Evolutionary conservation across 2,797 vertebrate genomes (phyloP), one percentile per base, ranked within the genome.

Genomic region (Molossus molossus): DNA sequence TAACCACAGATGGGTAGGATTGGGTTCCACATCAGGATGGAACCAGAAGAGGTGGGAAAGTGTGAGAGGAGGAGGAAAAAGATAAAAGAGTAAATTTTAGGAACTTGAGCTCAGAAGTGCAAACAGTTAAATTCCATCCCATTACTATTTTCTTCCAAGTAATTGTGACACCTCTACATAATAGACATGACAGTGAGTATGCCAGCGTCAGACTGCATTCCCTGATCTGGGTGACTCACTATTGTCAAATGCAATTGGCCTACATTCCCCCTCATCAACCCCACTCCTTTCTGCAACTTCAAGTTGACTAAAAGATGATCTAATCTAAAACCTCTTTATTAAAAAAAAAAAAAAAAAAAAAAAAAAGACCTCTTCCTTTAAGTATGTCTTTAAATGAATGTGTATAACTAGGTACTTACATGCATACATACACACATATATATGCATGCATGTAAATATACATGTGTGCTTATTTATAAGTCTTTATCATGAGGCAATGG

Each of bases 151-250:
- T 57, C 45, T 81, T 72, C 7, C 23, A 45, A 20, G 17, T 72
- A 62, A 45, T 57, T 62, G 17, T 89, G 96, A 86, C 21, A 81
- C 37, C 14, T 62, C 14, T 21, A n/a, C 60, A 13, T 40, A 77
- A 23, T 12, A 57, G 58, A 76, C 9, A 64, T 33, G 27, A 60
- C 60, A 83, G 27, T 14, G 55, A 81, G 27, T 86, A 21, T 6
- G 33, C 21, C 29, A 81, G 67, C 45, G 53, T 33, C 87, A 95
- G 70, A 37, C 0, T 10, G 6, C 73, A 93, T 81, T 87, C 50
- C 91, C 40, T 67, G 50, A n/a, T 72, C n/a, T 64, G 23, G 23
- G 58, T 77, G 67, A 87, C 13, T 96, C 55, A 76, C 29, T 87
- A 10, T 9, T 90, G 50, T 48, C 62, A 76, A 79, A 76, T 48